A percentile compares a stretch with the other conserved stretches of the same genome.
Conservation (phyloP, 1,140 invertebrate genomes). For the Papilio glaucus region DNA sequence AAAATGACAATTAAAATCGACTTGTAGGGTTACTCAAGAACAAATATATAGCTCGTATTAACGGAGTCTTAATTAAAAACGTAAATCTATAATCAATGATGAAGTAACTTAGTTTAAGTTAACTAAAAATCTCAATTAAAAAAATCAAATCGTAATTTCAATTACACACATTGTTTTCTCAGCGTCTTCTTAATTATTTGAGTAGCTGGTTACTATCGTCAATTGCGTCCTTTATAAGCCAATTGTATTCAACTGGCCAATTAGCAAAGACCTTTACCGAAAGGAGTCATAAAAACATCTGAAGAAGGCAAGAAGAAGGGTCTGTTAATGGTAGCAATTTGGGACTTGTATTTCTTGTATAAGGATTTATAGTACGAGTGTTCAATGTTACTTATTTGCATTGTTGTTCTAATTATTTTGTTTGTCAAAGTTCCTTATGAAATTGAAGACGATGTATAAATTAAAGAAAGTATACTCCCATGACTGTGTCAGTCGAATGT, state of each 20-base stretch:
- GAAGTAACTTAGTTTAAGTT: too few relatives aligned
- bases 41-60: too few relatives aligned
- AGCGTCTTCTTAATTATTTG: background rate
- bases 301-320: too few relatives aligned
- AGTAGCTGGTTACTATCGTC: background rate
- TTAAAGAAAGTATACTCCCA: too few relatives aligned
- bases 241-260: background rate
- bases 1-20: background rate
- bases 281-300: conserved; percentile 7
- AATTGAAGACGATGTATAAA: background rate
- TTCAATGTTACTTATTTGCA: background rate
- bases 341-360: background rate
- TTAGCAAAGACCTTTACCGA: conserved; percentile 1
- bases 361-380: background rate
- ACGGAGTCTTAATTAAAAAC: too few relatives aligned
- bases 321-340: conserved; percentile 12
- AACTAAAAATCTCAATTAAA: too few relatives aligned
- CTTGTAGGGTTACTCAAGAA: too few relatives aligned
- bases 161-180: background rate
- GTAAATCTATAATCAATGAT: too few relatives aligned
- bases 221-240: background rate
- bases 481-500: too few relatives aligned
- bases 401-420: background rate
- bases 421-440: background rate
- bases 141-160: background rate